A percentile compares a stretch with the other conserved stretches of the same genome.
These are phyloP conservation scores for Bungarus multicinctus DNA, from an alignment of 2,113 vertebrate genomes.

Conservation along the genomic window DNA sequence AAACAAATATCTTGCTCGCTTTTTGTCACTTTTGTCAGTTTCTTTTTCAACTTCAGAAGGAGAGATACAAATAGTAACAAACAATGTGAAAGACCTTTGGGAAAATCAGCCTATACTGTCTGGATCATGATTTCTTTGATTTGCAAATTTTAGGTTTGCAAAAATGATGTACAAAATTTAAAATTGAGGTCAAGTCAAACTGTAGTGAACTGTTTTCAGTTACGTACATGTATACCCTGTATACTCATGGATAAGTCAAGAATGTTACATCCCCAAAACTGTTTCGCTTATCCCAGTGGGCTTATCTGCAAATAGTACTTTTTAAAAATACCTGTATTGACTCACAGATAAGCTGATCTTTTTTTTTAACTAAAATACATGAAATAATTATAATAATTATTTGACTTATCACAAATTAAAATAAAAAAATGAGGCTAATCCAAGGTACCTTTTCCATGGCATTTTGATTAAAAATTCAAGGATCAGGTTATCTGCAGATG, in stretches of 20 bases:
- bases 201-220: not conserved
- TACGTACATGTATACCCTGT: not conserved
- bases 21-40: not conserved
- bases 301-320: not conserved
- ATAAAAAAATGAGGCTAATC: not conserved
- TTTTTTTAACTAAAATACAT: not conserved
- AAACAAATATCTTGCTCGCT: not conserved
- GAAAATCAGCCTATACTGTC: not conserved
- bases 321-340: not conserved
- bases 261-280: not conserved
- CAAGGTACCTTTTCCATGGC: not conserved
- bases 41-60: not conserved
- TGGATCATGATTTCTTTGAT: not conserved
- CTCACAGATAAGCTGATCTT: not conserved
- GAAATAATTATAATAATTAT: not conserved
- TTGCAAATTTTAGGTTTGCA: constrained; percentile 8
- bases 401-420: not conserved
- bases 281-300: not conserved
- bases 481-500: not conserved
- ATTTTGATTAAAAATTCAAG: not conserved
- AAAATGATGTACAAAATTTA: not conserved
- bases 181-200: constrained; percentile 25
- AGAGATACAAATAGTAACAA: not conserved
- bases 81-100: not conserved
- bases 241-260: not conserved